Conservation (phyloP, 2,113 vertebrate species). For the Chaetodon auriga region DNA sequence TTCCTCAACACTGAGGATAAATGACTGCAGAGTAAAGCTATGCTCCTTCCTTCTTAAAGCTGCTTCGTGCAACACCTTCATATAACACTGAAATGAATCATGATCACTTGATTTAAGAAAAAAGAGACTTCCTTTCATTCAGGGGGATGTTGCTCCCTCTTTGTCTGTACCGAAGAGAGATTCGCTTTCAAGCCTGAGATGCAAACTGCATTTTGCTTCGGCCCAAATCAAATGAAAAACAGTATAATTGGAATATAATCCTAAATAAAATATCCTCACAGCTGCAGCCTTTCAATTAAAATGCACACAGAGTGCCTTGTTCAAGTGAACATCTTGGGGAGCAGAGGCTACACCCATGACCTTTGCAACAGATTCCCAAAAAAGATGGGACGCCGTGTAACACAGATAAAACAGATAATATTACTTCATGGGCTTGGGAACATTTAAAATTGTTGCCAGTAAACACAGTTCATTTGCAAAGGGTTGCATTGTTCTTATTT, state of each 20-base stretch:
- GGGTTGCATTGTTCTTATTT: too few relatives aligned
- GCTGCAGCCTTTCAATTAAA: not conserved
- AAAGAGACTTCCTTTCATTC: not conserved
- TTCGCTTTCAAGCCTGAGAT: not conserved
- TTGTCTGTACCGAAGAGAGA: not conserved
- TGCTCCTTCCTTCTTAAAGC: not conserved
- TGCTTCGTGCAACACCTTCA: not conserved
- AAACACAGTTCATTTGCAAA: too few relatives aligned
- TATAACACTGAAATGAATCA: not conserved
- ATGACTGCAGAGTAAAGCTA: not conserved
- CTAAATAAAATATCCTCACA: not conserved
- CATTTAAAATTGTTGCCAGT: too few relatives aligned
- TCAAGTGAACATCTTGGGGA: not conserved
- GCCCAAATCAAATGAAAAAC: not conserved
- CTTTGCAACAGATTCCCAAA: not conserved
- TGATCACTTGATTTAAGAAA: not conserved
- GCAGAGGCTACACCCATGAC: not conserved
- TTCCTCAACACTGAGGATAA: not conserved
- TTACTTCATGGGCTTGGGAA: too few relatives aligned
- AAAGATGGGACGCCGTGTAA: too few relatives aligned
- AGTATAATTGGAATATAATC: not conserved
- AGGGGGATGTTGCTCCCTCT: not conserved
- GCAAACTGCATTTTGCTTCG: slow-evolving; percentile 1
- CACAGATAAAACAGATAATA: too few relatives aligned
- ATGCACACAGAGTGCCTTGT: not conserved